A percentile compares a stretch with the other conserved stretches of the same genome.
These are phyloP conservation scores for Norana najaformis DNA, from an alignment of 2,888 invertebrate species.

Conservation along the genomic window DNA sequence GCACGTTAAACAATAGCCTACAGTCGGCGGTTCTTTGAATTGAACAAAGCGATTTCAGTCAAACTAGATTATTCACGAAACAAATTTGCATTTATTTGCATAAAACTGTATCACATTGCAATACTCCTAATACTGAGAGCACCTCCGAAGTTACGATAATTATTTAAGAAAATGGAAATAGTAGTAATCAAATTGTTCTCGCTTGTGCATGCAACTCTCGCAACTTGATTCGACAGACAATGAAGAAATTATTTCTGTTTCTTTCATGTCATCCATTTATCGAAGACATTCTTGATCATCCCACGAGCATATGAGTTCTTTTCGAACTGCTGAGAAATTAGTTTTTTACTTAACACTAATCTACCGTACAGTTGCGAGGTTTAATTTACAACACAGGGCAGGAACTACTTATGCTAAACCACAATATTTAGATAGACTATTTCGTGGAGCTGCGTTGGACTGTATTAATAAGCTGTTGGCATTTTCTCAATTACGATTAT, in stretches of 20 bases:
- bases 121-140: constrained; percentile 7
- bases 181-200: not conserved
- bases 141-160: not conserved
- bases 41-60: not conserved
- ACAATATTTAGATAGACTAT: too few species aligned
- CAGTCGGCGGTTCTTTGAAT: not conserved
- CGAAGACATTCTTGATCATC: not conserved
- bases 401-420: too few species aligned
- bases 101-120: not conserved
- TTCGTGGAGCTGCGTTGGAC: too few species aligned
- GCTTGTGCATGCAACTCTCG: not conserved
- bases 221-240: not conserved
- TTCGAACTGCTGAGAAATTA: not conserved
- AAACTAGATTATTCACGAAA: not conserved
- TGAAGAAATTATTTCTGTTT: not conserved
- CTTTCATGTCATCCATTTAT: not conserved
- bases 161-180: not conserved
- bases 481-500: too few species aligned
- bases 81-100: not conserved
- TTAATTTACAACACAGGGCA: too few species aligned
- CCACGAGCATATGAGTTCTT: not conserved
- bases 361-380: too few species aligned
- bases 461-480: too few species aligned
- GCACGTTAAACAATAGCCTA: not conserved
- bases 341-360: too few species aligned